Conservation (phyloP, 2,113 vertebrate species). For the Talpa occidentalis region DNA sequence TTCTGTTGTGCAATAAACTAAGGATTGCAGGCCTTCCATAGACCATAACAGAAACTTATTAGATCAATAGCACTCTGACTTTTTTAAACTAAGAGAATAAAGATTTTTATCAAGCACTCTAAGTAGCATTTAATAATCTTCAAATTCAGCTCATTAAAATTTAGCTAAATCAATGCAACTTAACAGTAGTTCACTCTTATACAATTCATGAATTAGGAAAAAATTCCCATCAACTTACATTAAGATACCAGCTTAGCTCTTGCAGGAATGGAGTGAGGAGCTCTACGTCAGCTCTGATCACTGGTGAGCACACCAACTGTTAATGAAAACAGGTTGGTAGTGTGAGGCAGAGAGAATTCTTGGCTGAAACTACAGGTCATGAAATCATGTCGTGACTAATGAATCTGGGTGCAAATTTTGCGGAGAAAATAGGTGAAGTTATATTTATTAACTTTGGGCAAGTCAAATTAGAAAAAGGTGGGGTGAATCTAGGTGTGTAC, state of each 20-base stretch:
- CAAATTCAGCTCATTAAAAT: slow-evolving; percentile 37
- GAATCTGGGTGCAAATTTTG: slow-evolving; percentile 4
- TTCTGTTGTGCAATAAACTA: not conserved
- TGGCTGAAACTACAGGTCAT: not conserved
- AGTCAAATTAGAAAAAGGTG: not conserved
- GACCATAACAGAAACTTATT: not conserved
- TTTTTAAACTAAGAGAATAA: slow-evolving; percentile 34
- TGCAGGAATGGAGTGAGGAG: not conserved
- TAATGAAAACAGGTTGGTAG: slow-evolving; percentile 20
- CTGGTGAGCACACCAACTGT: not conserved
- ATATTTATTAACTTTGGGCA: not conserved
- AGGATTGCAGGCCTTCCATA: not conserved
- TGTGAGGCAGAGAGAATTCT: slow-evolving; percentile 24
- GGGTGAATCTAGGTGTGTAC: not conserved
- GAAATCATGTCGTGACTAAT: not conserved
- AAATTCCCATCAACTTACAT: not conserved
- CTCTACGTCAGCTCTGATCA: slow-evolving; percentile 8
- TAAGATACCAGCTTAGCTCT: slow-evolving; percentile 9
- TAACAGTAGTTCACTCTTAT: not conserved
- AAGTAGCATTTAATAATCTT: slow-evolving; percentile 38
- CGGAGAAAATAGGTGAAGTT: not conserved
- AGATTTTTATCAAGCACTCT: slow-evolving; percentile 13
- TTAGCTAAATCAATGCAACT: not conserved
- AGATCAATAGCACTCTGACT: not conserved
- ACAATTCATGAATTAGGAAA: not conserved